Evolutionary conservation across 2,113 vertebrate genomes (phyloP), one percentile per base, ranked within the genome.

Genomic region (Poeciliopsis turrubarensis): DNA sequence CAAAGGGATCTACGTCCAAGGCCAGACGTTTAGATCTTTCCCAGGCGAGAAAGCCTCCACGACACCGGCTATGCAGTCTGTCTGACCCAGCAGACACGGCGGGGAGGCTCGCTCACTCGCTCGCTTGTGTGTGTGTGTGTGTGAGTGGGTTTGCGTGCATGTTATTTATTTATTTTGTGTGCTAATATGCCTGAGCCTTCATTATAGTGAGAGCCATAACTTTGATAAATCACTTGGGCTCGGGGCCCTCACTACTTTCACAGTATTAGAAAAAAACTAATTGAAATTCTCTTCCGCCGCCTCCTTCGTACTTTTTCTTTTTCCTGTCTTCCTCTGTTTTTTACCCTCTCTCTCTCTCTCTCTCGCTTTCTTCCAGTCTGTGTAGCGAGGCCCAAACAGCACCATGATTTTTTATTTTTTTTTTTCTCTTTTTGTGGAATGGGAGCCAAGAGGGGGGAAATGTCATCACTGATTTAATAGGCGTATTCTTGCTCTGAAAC

Each of bases 221-320:
- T 93, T 93, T 94, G 93, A 95, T 94, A 92, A 94, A 95, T 95
- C 91, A 92, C 94, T 92, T 88, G 84, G 80, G 92, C 93, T 93
- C 79, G 77, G 86, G 91, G 91, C 92, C 90, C 87, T 93, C 83
- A 77, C 91, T 90, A 91, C 92, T 94, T 93, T 93, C 89, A 86
- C 88, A 89, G 89, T 89, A 94, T 94, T 95, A 93, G 90, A 93
- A 93, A 57, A 51, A 57, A 94, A 92, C 93, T 94, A 93, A 94
- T 94, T 94, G 93, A 95, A 94, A 94, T 93, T 93, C 90, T 89
- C 91, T 83, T 84, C 81, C 80, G 73, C 79, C 82, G 73, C 79
- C 77, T 75, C 65, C 75, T 86, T 78, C 75, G 82, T 70, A 60
- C 31, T 30, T 60, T 51, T 73, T 61, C 78, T 75, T 78, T n/a